Percentiles rank a stretch among this genome's conserved stretches.
Conservation (phyloP, 2,797 vertebrate genomes). For the Macrochelys suwanniensis region DNA sequence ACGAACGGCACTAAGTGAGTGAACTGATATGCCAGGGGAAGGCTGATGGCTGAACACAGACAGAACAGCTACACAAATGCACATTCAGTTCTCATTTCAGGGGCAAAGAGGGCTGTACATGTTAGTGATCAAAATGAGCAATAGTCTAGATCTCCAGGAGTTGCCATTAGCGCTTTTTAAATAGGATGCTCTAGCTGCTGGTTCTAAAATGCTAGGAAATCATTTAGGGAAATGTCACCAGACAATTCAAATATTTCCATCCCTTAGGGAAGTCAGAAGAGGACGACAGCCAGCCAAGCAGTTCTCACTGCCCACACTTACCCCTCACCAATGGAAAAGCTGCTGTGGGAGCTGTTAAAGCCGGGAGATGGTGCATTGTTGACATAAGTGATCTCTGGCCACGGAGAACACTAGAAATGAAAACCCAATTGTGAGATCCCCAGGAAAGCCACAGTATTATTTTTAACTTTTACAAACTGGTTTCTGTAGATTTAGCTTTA, state of each 20-base stretch:
- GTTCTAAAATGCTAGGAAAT: no score
- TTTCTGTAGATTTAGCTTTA: background rate
- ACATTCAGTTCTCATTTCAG: fast-evolving
- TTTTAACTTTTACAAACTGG: background rate
- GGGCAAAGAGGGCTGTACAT: background rate
- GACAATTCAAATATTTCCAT: background rate
- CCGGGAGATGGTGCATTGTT: slow-evolving; percentile 92
- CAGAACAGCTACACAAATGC: fast-evolving
- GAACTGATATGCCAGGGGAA: fast-evolving
- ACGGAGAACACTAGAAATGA: slow-evolving; percentile 91
- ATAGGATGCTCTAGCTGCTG: background rate
- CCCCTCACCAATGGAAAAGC: slow-evolving; percentile 93
- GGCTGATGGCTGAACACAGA: background rate
- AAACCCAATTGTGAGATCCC: slow-evolving; percentile 28
- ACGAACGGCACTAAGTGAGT: fast-evolving
- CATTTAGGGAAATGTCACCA: fast-evolving
- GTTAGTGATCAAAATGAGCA: background rate
- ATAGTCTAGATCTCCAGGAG: background rate
- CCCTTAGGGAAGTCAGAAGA: fast-evolving
- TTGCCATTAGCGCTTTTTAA: background rate
- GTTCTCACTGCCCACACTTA: slow-evolving; percentile 72
- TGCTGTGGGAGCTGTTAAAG: slow-evolving; percentile 93
- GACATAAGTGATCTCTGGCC: slow-evolving; percentile 94
- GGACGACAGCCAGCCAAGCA: fast-evolving
- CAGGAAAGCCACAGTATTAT: background rate